Evolutionary conservation across 1,140 invertebrate species (phyloP).

Genomic region (Macrocentrus cingulum): DNA sequence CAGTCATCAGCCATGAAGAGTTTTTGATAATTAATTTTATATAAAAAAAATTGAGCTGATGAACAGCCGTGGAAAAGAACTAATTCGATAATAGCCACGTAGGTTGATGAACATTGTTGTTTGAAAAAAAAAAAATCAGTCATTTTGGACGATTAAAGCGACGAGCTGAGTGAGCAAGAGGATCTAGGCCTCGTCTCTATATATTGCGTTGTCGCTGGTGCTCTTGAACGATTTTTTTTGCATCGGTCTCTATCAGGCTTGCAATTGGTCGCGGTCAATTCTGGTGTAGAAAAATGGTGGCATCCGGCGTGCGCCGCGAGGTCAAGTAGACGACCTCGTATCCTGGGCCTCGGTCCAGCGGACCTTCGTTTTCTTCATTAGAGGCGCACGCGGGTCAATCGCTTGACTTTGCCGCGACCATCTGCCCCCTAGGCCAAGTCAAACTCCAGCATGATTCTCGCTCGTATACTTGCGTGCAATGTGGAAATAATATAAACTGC

Average conservation of each 20-base stretch:
- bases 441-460: conserved; percentile 17
- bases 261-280: conserved; percentile 43
- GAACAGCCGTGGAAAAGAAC: no score
- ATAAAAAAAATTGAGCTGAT: no score
- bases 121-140: no score
- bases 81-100: no score
- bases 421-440: conserved; percentile 40
- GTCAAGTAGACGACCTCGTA: conserved; percentile 49
- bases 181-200: not conserved
- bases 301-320: conserved; percentile 49
- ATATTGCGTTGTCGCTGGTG: not conserved
- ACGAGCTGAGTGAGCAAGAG: no score
- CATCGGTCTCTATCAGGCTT: conserved; percentile 18
- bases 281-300: conserved; percentile 44
- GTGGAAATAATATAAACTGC: conserved; percentile 6
- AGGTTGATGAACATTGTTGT: no score
- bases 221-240: conserved; percentile 22
- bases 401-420: conserved; percentile 39
- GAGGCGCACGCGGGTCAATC: conserved; percentile 40
- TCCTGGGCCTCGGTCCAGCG: conserved; percentile 41
- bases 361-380: conserved; percentile 37
- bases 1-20: not conserved
- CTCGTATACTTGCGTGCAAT: not conserved
- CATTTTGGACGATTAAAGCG: no score
- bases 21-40: conserved; percentile 1